Conservation (phyloP, 2,888 invertebrate species). For the Arrhopalites spinosus region DNA sequence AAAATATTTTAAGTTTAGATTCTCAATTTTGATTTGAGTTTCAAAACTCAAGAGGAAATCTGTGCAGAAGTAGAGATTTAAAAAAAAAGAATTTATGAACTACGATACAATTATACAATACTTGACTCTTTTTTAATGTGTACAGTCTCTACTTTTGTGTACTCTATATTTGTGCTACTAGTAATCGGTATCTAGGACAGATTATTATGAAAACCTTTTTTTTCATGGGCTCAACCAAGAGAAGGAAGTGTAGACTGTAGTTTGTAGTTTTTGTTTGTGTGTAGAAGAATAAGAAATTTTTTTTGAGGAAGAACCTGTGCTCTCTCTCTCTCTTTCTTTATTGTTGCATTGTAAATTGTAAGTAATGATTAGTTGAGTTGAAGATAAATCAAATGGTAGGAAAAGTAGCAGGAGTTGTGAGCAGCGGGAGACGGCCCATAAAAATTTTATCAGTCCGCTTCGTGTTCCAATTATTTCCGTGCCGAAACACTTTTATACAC, state of each 20-base stretch:
- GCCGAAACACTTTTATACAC: slow-evolving; percentile 44
- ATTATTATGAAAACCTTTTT: not conserved
- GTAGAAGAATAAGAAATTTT: slow-evolving; percentile 5
- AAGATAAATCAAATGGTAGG: slow-evolving; percentile 50
- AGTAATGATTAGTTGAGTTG: slow-evolving; percentile 46
- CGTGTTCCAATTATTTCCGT: slow-evolving; percentile 51
- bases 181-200: too few relatives aligned
- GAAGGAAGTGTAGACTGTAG: not conserved
- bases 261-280: not conserved
- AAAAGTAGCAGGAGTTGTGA: slow-evolving; percentile 9
- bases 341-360: slow-evolving; percentile 35
- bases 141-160: too few relatives aligned
- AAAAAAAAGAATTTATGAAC: too few relatives aligned
- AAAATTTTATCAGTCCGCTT: too few relatives aligned
- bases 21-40: too few relatives aligned
- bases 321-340: slow-evolving; percentile 11
- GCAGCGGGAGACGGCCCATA: too few relatives aligned
- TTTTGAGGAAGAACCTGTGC: slow-evolving; percentile 29
- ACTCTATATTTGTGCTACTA: too few relatives aligned
- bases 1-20: too few relatives aligned
- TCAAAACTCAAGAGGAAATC: too few relatives aligned
- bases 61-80: too few relatives aligned
- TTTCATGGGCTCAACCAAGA: not conserved
- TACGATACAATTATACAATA: too few relatives aligned
- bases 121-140: too few relatives aligned